Evolutionary conservation across 2,797 vertebrate species (phyloP).

Genomic region (Gallinago solitaria): DNA sequence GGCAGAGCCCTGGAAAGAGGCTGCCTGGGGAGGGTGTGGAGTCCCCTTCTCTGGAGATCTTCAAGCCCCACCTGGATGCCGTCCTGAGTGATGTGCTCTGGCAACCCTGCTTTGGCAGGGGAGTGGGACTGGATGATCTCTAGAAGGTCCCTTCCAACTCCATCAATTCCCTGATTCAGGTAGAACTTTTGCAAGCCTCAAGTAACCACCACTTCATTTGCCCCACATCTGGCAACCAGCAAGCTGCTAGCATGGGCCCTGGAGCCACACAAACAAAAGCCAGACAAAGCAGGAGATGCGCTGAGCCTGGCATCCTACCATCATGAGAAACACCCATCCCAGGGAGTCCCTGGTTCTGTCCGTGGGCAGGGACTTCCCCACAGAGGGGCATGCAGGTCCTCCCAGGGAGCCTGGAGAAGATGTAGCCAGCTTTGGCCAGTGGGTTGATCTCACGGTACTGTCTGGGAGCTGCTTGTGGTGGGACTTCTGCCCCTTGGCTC

Average conservation of each 20-base stretch:
- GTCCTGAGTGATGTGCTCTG: too few species aligned
- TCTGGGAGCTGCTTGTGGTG: neutral
- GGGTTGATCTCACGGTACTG: fast-evolving
- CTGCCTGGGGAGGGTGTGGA: too few species aligned
- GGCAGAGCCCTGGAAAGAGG: too few species aligned
- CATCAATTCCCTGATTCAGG: neutral
- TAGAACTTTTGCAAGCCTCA: neutral
- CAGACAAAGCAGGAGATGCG: neutral
- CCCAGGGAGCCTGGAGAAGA: neutral
- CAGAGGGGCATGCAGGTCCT: neutral
- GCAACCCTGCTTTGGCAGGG: too few species aligned
- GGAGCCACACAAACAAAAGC: too few species aligned
- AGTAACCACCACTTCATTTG: neutral
- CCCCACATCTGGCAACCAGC: neutral
- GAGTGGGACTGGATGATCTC: too few species aligned
- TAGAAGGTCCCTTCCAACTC: too few species aligned
- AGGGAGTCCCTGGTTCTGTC: neutral
- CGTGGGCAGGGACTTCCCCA: fast-evolving
- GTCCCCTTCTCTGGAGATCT: too few species aligned
- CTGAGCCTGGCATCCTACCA: neutral
- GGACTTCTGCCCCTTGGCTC: fast-evolving
- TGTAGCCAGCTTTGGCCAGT: neutral
- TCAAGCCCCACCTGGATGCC: too few species aligned
- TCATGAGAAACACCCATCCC: neutral
- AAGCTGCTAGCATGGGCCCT: fast-evolving